A percentile compares a stretch with the other conserved stretches of the same genome.
Evolutionary conservation across 2,797 vertebrate genomes (phyloP).

Genomic region (Liasis olivaceus): DNA sequence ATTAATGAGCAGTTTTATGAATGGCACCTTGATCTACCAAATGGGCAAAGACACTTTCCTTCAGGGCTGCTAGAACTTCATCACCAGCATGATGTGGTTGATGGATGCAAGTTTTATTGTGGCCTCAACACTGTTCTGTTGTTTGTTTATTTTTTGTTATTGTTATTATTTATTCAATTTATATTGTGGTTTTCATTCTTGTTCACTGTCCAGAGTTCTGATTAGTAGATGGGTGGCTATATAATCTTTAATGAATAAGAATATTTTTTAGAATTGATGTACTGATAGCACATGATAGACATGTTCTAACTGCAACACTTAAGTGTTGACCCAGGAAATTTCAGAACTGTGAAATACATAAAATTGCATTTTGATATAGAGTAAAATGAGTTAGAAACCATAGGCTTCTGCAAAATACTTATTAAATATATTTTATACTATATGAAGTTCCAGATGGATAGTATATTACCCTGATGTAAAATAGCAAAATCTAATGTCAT

Average conservation of each 20-base stretch:
- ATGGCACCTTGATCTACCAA: not conserved
- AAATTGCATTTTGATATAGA: constrained; percentile 1
- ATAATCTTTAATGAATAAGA: not conserved
- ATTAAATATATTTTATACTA: constrained; percentile 3
- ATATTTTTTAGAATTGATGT: not conserved
- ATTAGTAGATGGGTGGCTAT: not conserved
- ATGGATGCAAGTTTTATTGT: too few relatives aligned
- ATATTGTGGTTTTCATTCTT: too few relatives aligned
- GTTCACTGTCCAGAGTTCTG: not conserved
- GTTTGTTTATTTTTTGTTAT: too few relatives aligned
- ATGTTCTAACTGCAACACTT: not conserved
- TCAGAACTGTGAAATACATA: constrained; percentile 14
- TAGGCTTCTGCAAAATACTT: constrained; percentile 14
- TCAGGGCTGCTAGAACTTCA: not conserved
- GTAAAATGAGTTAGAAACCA: constrained; percentile 37
- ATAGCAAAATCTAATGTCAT: not conserved
- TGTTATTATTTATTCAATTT: too few relatives aligned
- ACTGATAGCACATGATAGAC: not conserved
- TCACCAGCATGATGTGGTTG: too few relatives aligned
- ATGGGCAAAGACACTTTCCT: not conserved
- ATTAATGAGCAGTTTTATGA: constrained; percentile 20
- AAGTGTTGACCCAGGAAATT: not conserved
- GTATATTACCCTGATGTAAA: not conserved
- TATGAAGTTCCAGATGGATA: not conserved
- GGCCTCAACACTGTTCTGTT: too few relatives aligned